Evolutionary conservation across 1,140 invertebrate species (phyloP).

Genomic region (Kradibia gibbosae): DNA sequence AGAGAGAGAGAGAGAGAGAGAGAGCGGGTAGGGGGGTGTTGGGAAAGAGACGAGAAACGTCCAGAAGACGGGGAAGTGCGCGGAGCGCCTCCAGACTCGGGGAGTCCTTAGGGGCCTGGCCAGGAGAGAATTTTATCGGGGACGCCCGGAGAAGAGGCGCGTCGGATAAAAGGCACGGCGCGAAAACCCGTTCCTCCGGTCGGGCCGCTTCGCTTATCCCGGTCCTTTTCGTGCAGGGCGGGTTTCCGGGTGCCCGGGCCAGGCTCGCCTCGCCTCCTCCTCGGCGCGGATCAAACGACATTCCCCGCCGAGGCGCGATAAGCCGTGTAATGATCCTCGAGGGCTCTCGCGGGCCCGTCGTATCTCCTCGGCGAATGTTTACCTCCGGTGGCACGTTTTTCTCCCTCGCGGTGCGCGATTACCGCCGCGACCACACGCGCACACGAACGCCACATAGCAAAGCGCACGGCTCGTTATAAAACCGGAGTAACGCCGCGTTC

Average conservation of each 20-base stretch:
- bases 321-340: slow-evolving; percentile 9
- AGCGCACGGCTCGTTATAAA: slow-evolving; percentile 41
- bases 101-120: no score
- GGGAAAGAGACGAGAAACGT: no score
- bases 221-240: not conserved
- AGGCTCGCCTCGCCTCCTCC: not conserved
- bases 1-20: no score
- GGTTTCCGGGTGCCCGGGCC: no score
- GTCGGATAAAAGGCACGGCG: not conserved
- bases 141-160: not conserved
- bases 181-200: not conserved
- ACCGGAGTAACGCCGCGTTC: slow-evolving; percentile 22
- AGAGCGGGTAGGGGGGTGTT: no score
- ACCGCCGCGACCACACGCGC: slow-evolving; percentile 28
- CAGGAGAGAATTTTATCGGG: no score
- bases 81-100: no score
- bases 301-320: not conserved
- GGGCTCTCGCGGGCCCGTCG: not conserved
- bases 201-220: not conserved
- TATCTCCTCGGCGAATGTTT: slow-evolving; percentile 23
- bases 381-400: slow-evolving; percentile 38
- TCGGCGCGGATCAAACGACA: not conserved
- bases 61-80: no score
- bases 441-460: not conserved
- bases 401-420: slow-evolving; percentile 43